Percentiles rank a stretch among this genome's conserved stretches.
Evolutionary conservation across 2,888 invertebrate species (phyloP).

Genomic region (Coleophora flavipennella): DNA sequence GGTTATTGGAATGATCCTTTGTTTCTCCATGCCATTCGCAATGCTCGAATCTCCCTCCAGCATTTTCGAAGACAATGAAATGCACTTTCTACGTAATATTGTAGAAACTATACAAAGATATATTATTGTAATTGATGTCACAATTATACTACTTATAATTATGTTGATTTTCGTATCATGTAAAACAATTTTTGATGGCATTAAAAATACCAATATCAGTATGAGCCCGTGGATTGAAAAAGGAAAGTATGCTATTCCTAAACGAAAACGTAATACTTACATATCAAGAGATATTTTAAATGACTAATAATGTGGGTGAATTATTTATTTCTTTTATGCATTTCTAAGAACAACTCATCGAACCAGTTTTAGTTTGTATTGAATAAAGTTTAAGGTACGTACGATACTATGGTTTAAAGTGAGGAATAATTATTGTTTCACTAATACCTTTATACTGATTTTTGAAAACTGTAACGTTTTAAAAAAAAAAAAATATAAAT

Average conservation of each 20-base stretch:
- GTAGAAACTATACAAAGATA: conserved; percentile 23
- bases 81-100: conserved; percentile 17
- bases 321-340: too few relatives aligned
- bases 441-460: too few relatives aligned
- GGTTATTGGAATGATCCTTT: conserved; percentile 25
- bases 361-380: too few relatives aligned
- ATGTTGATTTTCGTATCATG: conserved; percentile 23
- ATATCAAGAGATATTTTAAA: too few relatives aligned
- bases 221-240: conserved; percentile 35
- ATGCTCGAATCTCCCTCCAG: conserved; percentile 30
- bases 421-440: too few relatives aligned
- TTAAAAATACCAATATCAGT: conserved; percentile 30
- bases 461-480: too few relatives aligned
- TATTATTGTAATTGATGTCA: conserved; percentile 24
- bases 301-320: too few relatives aligned
- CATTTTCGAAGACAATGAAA: conserved; percentile 19
- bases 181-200: conserved; percentile 27
- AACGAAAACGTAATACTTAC: too few relatives aligned
- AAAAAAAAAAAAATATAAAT: too few relatives aligned
- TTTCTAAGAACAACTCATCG: too few relatives aligned
- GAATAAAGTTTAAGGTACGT: too few relatives aligned
- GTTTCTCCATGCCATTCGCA: conserved; percentile 33
- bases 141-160: conserved; percentile 25
- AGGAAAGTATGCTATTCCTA: conserved; percentile 25
- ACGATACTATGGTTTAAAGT: too few relatives aligned